Evolutionary conservation across 2,888 invertebrate species (phyloP).

Genomic region (Ectemnius continuus): DNA sequence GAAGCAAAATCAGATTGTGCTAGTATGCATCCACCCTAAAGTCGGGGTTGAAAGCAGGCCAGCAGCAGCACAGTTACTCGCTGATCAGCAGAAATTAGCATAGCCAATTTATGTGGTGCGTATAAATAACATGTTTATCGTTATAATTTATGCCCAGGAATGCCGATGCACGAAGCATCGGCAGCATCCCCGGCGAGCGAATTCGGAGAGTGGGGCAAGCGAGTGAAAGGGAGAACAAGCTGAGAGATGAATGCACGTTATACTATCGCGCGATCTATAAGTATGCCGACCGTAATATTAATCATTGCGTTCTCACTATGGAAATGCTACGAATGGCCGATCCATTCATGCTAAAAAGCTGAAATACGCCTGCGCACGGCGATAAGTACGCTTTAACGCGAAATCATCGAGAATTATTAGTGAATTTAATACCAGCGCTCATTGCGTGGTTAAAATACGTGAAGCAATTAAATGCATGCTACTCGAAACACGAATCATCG

Average conservation of each 20-base stretch:
- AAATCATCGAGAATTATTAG: too few relatives aligned
- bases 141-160: slow-evolving; percentile 73
- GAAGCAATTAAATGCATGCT: too few relatives aligned
- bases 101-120: slow-evolving; percentile 75
- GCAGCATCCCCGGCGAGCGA: background rate
- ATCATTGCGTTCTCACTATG: slow-evolving; percentile 13
- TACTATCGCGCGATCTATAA: slow-evolving; percentile 24
- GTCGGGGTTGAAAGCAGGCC: too few relatives aligned
- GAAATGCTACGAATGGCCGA: too few relatives aligned
- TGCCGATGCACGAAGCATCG: background rate
- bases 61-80: slow-evolving; percentile 65
- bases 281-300: slow-evolving; percentile 36
- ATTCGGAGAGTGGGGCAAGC: background rate
- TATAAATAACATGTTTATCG: slow-evolving; percentile 78
- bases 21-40: too few relatives aligned
- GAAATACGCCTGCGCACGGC: too few relatives aligned
- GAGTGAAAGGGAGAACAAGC: slow-evolving; percentile 1
- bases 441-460: too few relatives aligned
- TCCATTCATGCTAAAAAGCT: too few relatives aligned
- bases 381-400: too few relatives aligned
- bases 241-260: slow-evolving; percentile 50
- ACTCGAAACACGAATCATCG: too few relatives aligned
- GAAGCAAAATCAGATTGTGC: too few relatives aligned
- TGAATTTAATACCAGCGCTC: too few relatives aligned
- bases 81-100: slow-evolving; percentile 77